A percentile compares a stretch with the other conserved stretches of the same genome.
These are phyloP conservation scores for Nothura maculosa DNA, from an alignment of 2,797 vertebrate genomes.

Conservation along the genomic window DNA sequence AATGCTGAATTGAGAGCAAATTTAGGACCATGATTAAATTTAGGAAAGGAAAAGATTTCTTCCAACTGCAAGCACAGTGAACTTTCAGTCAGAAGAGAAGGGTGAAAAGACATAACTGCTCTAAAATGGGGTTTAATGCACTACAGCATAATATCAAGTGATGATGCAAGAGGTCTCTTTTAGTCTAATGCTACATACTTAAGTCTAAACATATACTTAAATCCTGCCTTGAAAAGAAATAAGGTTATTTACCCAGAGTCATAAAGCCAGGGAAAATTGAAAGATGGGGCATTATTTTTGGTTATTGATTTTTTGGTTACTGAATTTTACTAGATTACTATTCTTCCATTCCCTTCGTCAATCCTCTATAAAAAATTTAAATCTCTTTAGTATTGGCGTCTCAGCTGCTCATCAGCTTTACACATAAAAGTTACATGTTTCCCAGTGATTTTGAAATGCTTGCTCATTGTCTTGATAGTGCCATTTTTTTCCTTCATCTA, in stretches of 20 bases:
- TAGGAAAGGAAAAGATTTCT: neutral
- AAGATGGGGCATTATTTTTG: neutral
- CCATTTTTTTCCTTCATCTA: rapidly evolving
- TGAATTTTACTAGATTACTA: neutral
- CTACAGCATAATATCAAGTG: neutral
- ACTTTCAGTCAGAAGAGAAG: neutral
- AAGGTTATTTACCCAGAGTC: rapidly evolving
- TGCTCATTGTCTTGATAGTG: neutral
- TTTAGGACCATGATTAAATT: neutral
- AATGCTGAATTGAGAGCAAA: neutral
- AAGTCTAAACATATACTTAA: neutral
- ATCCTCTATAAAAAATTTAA: neutral
- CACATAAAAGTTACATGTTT: neutral
- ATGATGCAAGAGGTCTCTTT: neutral
- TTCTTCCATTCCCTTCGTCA: neutral
- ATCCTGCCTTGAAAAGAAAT: neutral
- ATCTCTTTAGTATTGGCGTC: neutral
- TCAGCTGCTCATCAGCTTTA: neutral
- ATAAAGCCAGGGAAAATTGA: neutral
- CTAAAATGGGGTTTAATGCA: neutral
- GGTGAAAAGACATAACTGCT: neutral
- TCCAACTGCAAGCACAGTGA: neutral
- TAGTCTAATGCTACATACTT: neutral
- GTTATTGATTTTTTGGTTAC: neutral
- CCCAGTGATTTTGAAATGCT: neutral